These are phyloP conservation scores for Bursaphelenchus okinawaensis DNA, from an alignment of 2,888 invertebrate genomes.

Conservation along the genomic window DNA sequence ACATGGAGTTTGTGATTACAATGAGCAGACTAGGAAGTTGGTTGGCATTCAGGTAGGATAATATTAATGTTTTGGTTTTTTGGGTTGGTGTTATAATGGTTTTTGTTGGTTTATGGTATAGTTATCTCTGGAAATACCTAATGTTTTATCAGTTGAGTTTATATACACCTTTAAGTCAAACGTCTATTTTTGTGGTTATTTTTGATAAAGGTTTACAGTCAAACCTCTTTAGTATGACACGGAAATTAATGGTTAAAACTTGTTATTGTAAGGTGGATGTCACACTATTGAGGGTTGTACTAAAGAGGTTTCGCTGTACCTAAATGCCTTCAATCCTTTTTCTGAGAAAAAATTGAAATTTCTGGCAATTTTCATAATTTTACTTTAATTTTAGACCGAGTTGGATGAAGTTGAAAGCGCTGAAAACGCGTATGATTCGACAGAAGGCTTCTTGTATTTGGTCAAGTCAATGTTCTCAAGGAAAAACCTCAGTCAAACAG, in stretches of 20 bases:
- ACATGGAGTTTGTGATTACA: conserved; percentile 31
- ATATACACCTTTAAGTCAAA: too few species aligned
- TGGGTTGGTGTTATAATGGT: not conserved
- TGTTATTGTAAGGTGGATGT: too few species aligned
- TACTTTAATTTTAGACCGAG: conserved; percentile 42
- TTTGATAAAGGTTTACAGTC: not conserved
- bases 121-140: too few species aligned
- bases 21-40: conserved; percentile 27
- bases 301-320: too few species aligned
- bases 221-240: too few species aligned
- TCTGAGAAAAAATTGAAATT: conserved; percentile 9
- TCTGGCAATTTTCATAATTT: conserved; percentile 19
- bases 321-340: not conserved
- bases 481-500: conserved; percentile 21
- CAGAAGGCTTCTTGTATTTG: conserved; percentile 40
- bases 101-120: too few species aligned
- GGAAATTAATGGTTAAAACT: not conserved
- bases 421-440: conserved; percentile 36
- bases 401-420: conserved; percentile 47
- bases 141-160: too few species aligned
- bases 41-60: conserved; percentile 35
- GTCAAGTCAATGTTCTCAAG: conserved; percentile 36
- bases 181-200: too few species aligned
- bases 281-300: too few species aligned
- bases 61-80: conserved; percentile 1